Percentiles rank a stretch among this genome's conserved stretches.
Evolutionary conservation across 2,113 vertebrate genomes (phyloP).

Genomic region (Andinoacara biseriatus): DNA sequence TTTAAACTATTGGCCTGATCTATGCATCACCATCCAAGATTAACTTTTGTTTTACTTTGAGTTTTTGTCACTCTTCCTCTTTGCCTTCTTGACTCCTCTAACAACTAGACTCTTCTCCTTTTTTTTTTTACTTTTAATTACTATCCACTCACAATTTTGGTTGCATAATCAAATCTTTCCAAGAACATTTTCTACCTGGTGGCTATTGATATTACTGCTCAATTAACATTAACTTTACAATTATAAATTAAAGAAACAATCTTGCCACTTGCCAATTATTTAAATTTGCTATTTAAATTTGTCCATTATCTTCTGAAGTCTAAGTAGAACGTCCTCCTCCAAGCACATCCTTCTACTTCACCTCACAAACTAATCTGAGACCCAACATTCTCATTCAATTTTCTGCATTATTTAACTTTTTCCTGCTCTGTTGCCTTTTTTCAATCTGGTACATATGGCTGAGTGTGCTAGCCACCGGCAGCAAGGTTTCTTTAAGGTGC

Average conservation of each 20-base stretch:
- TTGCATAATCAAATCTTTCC: background rate
- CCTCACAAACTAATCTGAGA: constrained; percentile 19
- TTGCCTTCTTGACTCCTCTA: background rate
- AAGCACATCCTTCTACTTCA: constrained; percentile 17
- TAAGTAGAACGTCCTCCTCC: background rate
- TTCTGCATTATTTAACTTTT: constrained; percentile 60
- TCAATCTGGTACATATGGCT: constrained; percentile 24
- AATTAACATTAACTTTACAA: background rate
- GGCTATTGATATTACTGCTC: background rate
- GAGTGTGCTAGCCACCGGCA: constrained; percentile 33
- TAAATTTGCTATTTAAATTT: constrained; percentile 14
- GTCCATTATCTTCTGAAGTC: constrained; percentile 50
- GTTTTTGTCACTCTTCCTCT: background rate
- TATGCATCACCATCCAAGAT: background rate
- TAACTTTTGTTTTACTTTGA: background rate
- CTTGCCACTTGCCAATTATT: background rate
- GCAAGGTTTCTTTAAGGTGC: background rate
- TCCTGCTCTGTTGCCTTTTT: constrained; percentile 22
- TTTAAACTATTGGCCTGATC: background rate
- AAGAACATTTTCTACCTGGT: background rate
- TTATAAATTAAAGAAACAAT: background rate
- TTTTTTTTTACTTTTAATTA: background rate
- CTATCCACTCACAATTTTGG: background rate
- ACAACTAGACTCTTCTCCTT: background rate
- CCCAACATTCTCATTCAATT: constrained; percentile 28